Conservation (phyloP, 2,888 invertebrate species). For the Agonopterix subpropinquella region DNA sequence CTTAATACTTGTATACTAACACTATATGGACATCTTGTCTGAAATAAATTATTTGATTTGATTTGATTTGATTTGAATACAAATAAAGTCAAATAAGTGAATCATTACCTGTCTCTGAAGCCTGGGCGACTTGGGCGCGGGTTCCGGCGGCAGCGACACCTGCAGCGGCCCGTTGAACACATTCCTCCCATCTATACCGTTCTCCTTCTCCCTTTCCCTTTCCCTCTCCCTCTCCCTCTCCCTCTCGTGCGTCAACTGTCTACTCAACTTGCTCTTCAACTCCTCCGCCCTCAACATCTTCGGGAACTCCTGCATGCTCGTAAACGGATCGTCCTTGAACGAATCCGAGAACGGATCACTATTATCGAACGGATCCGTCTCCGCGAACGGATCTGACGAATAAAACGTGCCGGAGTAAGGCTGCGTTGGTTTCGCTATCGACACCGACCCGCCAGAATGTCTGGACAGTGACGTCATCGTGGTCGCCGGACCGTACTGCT, state of each 20-base stretch:
- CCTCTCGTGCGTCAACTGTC: conserved; percentile 29
- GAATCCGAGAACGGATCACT: conserved; percentile 80
- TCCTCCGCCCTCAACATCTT: conserved; percentile 40
- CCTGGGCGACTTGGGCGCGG: conserved; percentile 58
- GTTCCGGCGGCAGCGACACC: conserved; percentile 81
- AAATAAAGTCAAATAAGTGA: too few relatives aligned
- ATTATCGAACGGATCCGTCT: conserved; percentile 84
- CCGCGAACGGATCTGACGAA: conserved; percentile 78
- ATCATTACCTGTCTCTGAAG: conserved; percentile 52
- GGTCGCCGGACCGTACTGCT: conserved; percentile 56
- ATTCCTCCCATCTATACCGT: conserved; percentile 33
- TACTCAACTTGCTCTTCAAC: conserved; percentile 33
- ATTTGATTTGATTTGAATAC: too few relatives aligned
- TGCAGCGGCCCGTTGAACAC: conserved; percentile 81
- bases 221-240: conserved; percentile 24
- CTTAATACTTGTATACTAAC: too few relatives aligned
- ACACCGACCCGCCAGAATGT: conserved; percentile 68
- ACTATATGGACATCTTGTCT: too few relatives aligned
- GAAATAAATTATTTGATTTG: too few relatives aligned
- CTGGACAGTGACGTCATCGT: conserved; percentile 65
- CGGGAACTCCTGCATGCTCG: conserved; percentile 57
- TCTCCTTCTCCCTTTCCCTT: conserved; percentile 12
- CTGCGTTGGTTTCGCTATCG: conserved; percentile 48
- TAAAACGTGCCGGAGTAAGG: conserved; percentile 54
- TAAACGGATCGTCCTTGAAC: conserved; percentile 78